Evolutionary conservation across 2,797 vertebrate genomes (phyloP).

Genomic region (Sebastes minor): DNA sequence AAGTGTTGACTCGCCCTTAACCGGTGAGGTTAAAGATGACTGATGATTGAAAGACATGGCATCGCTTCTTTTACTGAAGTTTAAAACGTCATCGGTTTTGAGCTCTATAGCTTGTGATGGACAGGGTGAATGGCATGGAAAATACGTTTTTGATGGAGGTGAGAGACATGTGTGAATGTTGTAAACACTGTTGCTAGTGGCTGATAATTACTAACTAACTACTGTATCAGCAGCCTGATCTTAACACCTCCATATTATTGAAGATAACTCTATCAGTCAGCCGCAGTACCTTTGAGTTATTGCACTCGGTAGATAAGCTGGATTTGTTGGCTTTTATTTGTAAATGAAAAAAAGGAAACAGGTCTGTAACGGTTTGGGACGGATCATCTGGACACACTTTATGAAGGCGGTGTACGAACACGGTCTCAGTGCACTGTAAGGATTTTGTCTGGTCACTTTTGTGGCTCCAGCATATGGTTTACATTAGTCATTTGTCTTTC

Average conservation of each 20-base stretch:
- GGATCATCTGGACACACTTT: background rate
- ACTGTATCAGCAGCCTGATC: background rate
- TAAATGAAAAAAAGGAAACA: background rate
- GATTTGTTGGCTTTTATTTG: background rate
- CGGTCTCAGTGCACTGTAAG: background rate
- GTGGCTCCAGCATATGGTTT: background rate
- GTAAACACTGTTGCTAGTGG: background rate
- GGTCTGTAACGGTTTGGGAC: background rate
- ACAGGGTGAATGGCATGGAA: background rate
- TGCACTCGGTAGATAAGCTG: background rate
- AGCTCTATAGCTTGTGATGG: background rate
- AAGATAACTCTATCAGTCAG: background rate
- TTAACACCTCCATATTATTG: background rate
- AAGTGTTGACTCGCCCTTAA: background rate
- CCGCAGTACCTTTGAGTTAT: background rate
- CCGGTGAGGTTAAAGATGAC: background rate
- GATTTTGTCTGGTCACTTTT: background rate
- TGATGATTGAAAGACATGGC: background rate
- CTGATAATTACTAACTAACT: background rate
- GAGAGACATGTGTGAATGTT: background rate
- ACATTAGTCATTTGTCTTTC: background rate
- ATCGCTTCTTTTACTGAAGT: background rate
- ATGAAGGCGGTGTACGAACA: background rate
- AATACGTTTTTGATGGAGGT: background rate
- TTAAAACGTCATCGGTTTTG: background rate